phyloP scores from a whole-genome alignment of 1,140 invertebrate genomes.

The Aphis craccivora region DNA sequence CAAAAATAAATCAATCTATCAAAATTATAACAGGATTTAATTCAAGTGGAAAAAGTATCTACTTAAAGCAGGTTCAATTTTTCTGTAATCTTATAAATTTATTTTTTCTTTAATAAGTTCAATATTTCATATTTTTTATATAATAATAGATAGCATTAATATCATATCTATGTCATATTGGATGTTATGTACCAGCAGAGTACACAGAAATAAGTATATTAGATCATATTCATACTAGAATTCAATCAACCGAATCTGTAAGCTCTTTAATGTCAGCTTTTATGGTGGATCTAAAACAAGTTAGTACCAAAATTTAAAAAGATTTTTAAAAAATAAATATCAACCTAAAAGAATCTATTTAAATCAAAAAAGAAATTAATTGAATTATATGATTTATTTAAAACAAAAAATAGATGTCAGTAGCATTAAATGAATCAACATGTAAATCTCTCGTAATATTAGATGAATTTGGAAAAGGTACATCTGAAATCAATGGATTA shows the following conservation, averaged over 20 bases:
- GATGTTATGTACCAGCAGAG: conserved; percentile 86
- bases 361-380: conserved; percentile 32
- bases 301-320: conserved; percentile 63
- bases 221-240: conserved; percentile 77
- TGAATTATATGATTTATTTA: conserved; percentile 66
- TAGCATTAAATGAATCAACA: conserved; percentile 65
- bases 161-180: conserved; percentile 85
- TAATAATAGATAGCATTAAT: conserved; percentile 72
- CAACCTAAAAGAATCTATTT: neutral
- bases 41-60: conserved; percentile 90
- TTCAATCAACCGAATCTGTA: conserved; percentile 79
- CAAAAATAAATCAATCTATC: conserved; percentile 67
- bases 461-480: conserved; percentile 93
- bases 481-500: conserved; percentile 77
- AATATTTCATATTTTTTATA: conserved; percentile 54
- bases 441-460: conserved; percentile 78
- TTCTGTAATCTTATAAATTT: neutral
- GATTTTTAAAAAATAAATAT: conserved; percentile 50
- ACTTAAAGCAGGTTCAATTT: conserved; percentile 67
- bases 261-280: conserved; percentile 83
- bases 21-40: conserved; percentile 89
- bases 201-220: conserved; percentile 74
- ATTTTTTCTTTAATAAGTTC: conserved; percentile 6
- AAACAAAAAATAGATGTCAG: conserved; percentile 65
- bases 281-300: conserved; percentile 84